A percentile compares a stretch with the other conserved stretches of the same genome.
phyloP scores from a whole-genome alignment of 2,797 vertebrate genomes.

The Tapera naevia region DNA sequence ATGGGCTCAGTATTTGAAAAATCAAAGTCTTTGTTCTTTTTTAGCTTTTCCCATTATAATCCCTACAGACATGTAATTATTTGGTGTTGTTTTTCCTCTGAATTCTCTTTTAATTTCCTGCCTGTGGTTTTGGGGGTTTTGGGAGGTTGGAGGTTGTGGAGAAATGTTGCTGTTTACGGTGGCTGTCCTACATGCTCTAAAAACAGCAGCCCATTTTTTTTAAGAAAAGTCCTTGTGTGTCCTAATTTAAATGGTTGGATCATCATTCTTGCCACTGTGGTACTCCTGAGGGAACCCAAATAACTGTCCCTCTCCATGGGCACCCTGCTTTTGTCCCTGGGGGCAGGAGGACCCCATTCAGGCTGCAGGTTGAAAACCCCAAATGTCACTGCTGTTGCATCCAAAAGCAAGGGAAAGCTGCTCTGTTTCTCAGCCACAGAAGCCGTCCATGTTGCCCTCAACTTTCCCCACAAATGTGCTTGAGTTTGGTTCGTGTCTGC shows the following conservation, averaged over 20 bases:
- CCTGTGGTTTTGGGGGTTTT: conserved; percentile 32
- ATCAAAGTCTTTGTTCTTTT: conserved; percentile 43
- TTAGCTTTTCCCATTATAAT: conserved; percentile 43
- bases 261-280: not conserved
- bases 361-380: not conserved
- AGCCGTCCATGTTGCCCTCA: not conserved
- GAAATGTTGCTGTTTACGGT: conserved; percentile 23
- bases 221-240: conserved; percentile 26
- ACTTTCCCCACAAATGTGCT: not conserved
- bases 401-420: not conserved
- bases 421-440: not conserved
- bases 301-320: not conserved
- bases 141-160: conserved; percentile 12
- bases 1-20: not conserved
- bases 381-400: not conserved
- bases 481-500: not conserved
- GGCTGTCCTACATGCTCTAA: conserved; percentile 9
- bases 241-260: conserved; percentile 31
- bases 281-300: not conserved
- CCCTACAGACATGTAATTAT: conserved; percentile 29
- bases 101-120: conserved; percentile 63
- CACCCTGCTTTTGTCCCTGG: not conserved
- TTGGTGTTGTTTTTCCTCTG: conserved; percentile 32
- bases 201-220: conserved; percentile 17
- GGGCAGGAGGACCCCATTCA: not conserved